Base-by-base conservation (phyloP, 1,140 invertebrate species). In the Tribolium madens region DNA sequence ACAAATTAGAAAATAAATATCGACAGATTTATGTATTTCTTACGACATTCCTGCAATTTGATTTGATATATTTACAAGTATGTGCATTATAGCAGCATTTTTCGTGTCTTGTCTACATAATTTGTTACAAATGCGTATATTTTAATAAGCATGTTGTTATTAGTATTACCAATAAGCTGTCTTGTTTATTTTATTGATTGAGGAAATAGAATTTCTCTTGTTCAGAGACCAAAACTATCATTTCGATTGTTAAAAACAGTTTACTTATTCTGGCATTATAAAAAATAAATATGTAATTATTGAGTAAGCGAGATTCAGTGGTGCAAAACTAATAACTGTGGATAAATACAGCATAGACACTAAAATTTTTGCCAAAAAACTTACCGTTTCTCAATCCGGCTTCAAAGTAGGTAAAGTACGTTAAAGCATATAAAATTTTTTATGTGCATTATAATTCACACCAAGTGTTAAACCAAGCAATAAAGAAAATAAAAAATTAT, bases 91-190 rank as follows among this genome's bases (percentile, higher is more conserved):
- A 26, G 21, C 21, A 4, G 21, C 3, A 26, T 5, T 26, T 26
- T 26, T 26, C 6, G 21, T 26, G 3, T 26, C 21, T 26, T 26
- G 21, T 26, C 21, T 26, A 26, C 21, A 26, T 26, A 26, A 13
- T 52, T 52, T 52, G 46, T 52, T 52, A 52, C 50, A 52, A 52
- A 52, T 52, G 50, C 50, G 9, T 26, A 26, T 5, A 26, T 26
- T 26, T 26, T 26, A 26, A 26, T 26, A n/a, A n/a, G n/a, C n/a
- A n/a, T n/a, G n/a, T n/a, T n/a, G n/a, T n/a, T n/a, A n/a, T n/a
- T n/a, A n/a, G n/a, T n/a, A n/a, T n/a, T n/a, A n/a, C n/a, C n/a
- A n/a, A n/a, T n/a, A n/a, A n/a, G n/a, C n/a, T n/a, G n/a, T n/a
- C n/a, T n/a, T n/a, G n/a, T n/a, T n/a, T n/a, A 26, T 3, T 26